These are phyloP conservation scores for Pachymerium ferrugineum DNA, from an alignment of 2,888 invertebrate species.

Conservation along the genomic window DNA sequence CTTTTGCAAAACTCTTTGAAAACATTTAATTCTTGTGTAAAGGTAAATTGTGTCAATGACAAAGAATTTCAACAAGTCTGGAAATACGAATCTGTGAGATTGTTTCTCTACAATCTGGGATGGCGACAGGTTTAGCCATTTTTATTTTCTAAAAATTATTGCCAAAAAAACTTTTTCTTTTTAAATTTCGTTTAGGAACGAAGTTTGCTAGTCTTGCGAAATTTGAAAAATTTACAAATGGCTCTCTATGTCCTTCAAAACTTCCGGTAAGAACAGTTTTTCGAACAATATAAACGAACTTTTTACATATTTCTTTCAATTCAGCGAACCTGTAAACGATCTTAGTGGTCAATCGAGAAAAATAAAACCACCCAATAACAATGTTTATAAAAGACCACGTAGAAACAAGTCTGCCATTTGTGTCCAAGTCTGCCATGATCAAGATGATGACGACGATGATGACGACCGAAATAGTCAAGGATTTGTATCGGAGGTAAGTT, in stretches of 20 bases:
- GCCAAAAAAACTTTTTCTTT: conserved; percentile 29
- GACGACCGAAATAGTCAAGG: background rate
- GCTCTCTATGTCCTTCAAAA: background rate
- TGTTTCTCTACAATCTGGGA: background rate
- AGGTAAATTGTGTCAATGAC: background rate
- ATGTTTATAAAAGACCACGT: too few species aligned
- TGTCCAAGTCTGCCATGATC: too few species aligned
- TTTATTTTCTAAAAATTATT: conserved; percentile 33
- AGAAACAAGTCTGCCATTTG: too few species aligned
- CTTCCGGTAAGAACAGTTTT: background rate
- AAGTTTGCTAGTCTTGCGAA: background rate
- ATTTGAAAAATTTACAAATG: background rate
- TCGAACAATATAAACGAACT: background rate
- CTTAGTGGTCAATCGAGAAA: too few species aligned
- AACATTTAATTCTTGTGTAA: background rate
- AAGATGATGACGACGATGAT: background rate
- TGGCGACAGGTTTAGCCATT: conserved; percentile 25
- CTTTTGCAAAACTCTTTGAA: background rate
- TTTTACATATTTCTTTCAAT: too few species aligned
- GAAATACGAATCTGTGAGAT: background rate
- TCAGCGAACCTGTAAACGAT: background rate
- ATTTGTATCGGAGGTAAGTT: background rate
- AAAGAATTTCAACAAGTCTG: background rate
- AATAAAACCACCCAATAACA: too few species aligned
- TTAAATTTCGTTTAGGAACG: conserved; percentile 30